Base-by-base conservation (phyloP, 2,888 invertebrate genomes). In the Leptinotarsa rubiginosa region DNA sequence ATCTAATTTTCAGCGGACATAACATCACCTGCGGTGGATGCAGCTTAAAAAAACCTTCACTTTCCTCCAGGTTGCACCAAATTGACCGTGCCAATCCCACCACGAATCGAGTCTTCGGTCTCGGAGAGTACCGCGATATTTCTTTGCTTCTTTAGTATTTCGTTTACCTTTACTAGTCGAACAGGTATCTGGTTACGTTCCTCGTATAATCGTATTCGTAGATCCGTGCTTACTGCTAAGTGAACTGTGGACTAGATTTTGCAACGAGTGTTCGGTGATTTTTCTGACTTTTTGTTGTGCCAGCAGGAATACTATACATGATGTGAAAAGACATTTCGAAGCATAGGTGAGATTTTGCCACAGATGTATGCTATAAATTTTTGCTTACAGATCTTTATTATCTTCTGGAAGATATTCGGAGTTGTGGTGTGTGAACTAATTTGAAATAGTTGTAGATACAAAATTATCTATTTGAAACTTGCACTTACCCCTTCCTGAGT, bases 121-220 rank as follows among this genome's bases (percentile, higher is more conserved):
- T 49, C 74, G 22, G 20, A 65, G 50, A 54, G 70, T 72, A 56
- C 66, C 70, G 75, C 72, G 74, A 67, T 77, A 70, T 59, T 69
- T 75, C 77, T 76, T 76, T 77, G 73, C 72, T 66, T 78, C 78
- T 78, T 79, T 74, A 81, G 81, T 81, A 74, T 77, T 80, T 78
- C 72, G 77, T 76, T 78, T 78, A 77, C 77, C 77, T 79, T 73
- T 76, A 75, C 72, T 65, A 69, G 73, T 52, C 69, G 79, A 76
- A 78, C 79, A 81, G 80, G 79, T 81, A 79, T 74, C 56, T 18
- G 72, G 70, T 72, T 59, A 31, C 52, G 65, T 70, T 47, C 31
- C 64, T 20, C 47, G 47, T 31, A 54, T 49, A 68, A 18, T 31
- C 59, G 56, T 65, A 69, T 73, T 54, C 65, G 65, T 64, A 65